These are phyloP conservation scores for Nebria ingens DNA, from an alignment of 1,140 invertebrate genomes.

Conservation along the genomic window DNA sequence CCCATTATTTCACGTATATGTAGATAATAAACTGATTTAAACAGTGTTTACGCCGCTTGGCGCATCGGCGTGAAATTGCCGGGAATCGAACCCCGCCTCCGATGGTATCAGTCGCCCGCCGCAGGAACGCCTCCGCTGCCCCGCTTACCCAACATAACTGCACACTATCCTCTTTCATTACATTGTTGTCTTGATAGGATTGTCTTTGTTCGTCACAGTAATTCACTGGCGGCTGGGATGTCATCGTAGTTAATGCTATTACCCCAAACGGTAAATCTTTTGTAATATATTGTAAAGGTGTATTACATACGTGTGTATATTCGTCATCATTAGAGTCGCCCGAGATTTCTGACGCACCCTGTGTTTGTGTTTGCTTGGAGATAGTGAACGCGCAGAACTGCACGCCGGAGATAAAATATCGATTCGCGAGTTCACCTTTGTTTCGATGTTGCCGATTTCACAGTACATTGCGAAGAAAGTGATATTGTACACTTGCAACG, in stretches of 20 bases:
- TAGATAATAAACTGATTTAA: slow-evolving; percentile 6
- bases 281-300: background rate
- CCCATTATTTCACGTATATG: slow-evolving; percentile 6
- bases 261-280: background rate
- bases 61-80: slow-evolving; percentile 7
- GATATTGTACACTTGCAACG: too few relatives aligned
- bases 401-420: too few relatives aligned
- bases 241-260: slow-evolving; percentile 8
- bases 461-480: too few relatives aligned
- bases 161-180: background rate
- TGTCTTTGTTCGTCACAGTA: background rate
- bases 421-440: too few relatives aligned
- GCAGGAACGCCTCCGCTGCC: background rate
- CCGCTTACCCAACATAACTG: background rate
- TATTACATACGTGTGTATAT: background rate
- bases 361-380: too few relatives aligned
- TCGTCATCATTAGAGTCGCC: slow-evolving; percentile 5
- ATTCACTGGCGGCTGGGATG: background rate
- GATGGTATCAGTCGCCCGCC: background rate
- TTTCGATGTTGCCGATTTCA: too few relatives aligned
- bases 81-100: slow-evolving; percentile 6
- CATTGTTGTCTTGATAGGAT: background rate
- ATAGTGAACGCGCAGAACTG: too few relatives aligned
- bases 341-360: slow-evolving; percentile 4
- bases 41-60: slow-evolving; percentile 2